Percentiles rank a stretch among this genome's conserved stretches.
These are phyloP conservation scores for Alloscopus bannaensis DNA, from an alignment of 2,888 invertebrate species.

Conservation along the genomic window DNA sequence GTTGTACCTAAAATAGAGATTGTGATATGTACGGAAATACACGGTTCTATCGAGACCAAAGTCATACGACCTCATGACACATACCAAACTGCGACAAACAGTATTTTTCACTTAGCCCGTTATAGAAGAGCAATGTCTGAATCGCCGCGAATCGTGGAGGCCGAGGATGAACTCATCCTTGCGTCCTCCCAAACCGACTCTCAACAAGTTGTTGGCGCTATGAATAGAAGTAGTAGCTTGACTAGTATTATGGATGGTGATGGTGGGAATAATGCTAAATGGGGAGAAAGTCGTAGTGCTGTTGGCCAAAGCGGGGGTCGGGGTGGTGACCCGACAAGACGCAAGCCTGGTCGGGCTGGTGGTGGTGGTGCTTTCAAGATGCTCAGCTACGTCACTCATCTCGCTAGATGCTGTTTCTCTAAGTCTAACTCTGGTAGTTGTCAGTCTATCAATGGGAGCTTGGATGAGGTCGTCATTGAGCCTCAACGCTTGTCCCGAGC, in stretches of 20 bases:
- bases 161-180: background rate
- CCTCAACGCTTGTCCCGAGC: too few relatives aligned
- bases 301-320: background rate
- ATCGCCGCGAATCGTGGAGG: conserved; percentile 6
- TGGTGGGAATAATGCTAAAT: background rate
- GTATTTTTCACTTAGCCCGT: conserved; percentile 18
- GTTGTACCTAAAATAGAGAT: conserved; percentile 60
- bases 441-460: too few relatives aligned
- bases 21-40: conserved; percentile 60
- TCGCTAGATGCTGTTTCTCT: conserved; percentile 35
- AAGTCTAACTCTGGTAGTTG: conserved; percentile 30
- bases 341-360: background rate
- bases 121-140: conserved; percentile 52
- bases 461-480: too few relatives aligned
- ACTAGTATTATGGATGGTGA: conserved; percentile 50
- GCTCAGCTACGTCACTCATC: conserved; percentile 23
- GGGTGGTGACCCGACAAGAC: background rate
- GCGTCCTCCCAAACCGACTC: background rate
- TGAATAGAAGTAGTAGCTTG: conserved; percentile 31
- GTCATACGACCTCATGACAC: conserved; percentile 40
- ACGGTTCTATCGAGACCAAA: conserved; percentile 56
- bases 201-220: conserved; percentile 13
- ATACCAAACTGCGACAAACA: conserved; percentile 11
- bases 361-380: conserved; percentile 31
- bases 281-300: background rate